Conservation (phyloP, 2,888 invertebrate genomes). For the Gnatocerus cornutus region DNA sequence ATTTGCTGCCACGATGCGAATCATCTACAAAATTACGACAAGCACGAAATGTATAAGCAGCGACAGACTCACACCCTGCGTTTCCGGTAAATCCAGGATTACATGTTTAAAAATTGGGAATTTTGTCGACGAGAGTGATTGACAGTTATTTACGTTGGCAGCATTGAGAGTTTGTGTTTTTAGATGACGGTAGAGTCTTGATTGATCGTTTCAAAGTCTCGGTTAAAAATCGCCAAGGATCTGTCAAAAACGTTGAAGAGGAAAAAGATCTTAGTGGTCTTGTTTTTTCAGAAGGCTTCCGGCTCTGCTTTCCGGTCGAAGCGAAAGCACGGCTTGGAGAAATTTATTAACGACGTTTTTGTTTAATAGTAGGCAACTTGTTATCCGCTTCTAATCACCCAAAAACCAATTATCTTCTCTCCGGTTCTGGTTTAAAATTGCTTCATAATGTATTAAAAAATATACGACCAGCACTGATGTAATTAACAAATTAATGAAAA, state of each 20-base stretch:
- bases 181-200: neutral
- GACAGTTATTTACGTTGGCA: conserved; percentile 35
- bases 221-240: conserved; percentile 20
- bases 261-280: conserved; percentile 6
- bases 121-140: conserved; percentile 17
- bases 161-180: conserved; percentile 5
- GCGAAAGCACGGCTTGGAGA: neutral
- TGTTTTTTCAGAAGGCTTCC: conserved; percentile 4
- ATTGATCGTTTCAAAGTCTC: conserved; percentile 22
- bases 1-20: conserved; percentile 19
- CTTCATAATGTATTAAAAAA: neutral
- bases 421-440: neutral
- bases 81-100: conserved; percentile 3
- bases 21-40: conserved; percentile 36
- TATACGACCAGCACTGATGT: too few relatives aligned
- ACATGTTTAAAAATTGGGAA: conserved; percentile 31
- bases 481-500: too few relatives aligned
- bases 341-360: conserved; percentile 1
- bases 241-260: conserved; percentile 16
- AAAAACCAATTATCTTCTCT: neutral
- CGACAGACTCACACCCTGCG: neutral
- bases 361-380: conserved; percentile 6
- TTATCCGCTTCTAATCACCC: neutral
- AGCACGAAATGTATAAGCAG: conserved; percentile 13
- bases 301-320: neutral